Percentiles rank a stretch among this genome's conserved stretches.
phyloP scores from a whole-genome alignment of 1,140 invertebrate genomes.

The Heliothis subflexa region DNA sequence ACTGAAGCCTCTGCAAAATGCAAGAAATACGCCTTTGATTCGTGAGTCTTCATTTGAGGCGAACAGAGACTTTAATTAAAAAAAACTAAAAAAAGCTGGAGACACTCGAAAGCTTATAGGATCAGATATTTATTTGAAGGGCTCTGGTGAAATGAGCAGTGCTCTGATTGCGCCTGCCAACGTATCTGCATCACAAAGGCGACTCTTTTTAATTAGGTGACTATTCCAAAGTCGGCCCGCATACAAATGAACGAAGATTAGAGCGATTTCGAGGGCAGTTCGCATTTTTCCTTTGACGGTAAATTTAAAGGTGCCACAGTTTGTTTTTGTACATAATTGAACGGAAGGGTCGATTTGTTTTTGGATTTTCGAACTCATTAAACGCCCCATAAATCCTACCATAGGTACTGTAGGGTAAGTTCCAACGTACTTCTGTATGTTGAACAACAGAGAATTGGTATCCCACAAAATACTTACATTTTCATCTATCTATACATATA shows the following conservation, averaged over 20 bases:
- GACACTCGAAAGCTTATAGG: constrained; percentile 47
- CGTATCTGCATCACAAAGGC: constrained; percentile 73
- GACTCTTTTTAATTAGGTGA: constrained; percentile 72
- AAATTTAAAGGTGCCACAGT: constrained; percentile 50
- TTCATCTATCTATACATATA: too few relatives aligned
- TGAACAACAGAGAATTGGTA: too few relatives aligned
- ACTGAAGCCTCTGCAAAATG: neutral
- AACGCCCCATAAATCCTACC: neutral
- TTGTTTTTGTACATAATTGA: constrained; percentile 44
- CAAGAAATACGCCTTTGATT: constrained; percentile 47
- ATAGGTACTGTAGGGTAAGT: neutral
- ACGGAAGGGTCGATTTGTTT: constrained; percentile 29
- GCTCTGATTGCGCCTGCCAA: constrained; percentile 54
- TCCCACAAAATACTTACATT: too few relatives aligned
- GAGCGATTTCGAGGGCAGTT: constrained; percentile 53
- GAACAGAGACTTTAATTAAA: constrained; percentile 44
- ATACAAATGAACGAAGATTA: constrained; percentile 72
- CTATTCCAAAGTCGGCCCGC: constrained; percentile 64
- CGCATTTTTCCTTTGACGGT: constrained; percentile 62
- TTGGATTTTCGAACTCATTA: constrained; percentile 34
- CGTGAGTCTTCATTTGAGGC: constrained; percentile 45
- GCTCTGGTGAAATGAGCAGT: constrained; percentile 47
- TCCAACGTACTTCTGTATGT: neutral
- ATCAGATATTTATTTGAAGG: constrained; percentile 59
- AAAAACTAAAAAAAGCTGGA: constrained; percentile 48